A percentile compares a stretch with the other conserved stretches of the same genome.
Conservation (phyloP, 2,888 invertebrate species). For the Andrena praecox region DNA sequence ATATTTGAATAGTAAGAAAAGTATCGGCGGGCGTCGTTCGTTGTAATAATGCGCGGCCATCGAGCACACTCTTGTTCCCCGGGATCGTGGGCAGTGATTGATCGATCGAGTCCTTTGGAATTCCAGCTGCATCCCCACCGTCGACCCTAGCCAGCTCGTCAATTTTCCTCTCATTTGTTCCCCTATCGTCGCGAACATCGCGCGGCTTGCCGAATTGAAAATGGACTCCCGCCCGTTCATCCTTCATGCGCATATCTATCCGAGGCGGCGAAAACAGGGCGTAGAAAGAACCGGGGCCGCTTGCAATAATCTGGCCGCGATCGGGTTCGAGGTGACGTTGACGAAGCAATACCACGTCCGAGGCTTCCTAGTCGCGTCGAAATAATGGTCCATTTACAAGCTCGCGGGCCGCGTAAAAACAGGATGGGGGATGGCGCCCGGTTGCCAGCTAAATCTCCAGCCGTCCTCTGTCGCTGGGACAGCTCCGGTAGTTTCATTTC, state of each 20-base stretch:
- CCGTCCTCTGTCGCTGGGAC: constrained; percentile 37
- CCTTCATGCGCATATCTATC: too few relatives aligned
- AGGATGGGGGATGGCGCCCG: constrained; percentile 1
- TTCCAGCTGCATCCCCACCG: not conserved
- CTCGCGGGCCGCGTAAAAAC: constrained; percentile 45
- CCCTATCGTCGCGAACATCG: not conserved
- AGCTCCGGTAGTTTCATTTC: constrained; percentile 69
- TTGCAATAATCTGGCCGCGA: not conserved
- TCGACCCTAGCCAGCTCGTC: constrained; percentile 5
- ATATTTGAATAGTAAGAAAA: constrained; percentile 65
- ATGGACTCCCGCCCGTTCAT: too few relatives aligned
- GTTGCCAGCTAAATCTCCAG: constrained; percentile 42
- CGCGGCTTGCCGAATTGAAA: too few relatives aligned
- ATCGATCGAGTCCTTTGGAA: constrained; percentile 50
- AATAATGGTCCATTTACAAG: constrained; percentile 49
- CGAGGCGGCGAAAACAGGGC: too few relatives aligned
- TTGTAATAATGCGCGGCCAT: constrained; percentile 52
- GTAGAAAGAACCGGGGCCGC: too few relatives aligned
- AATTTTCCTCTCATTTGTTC: constrained; percentile 36
- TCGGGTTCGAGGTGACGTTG: constrained; percentile 22
- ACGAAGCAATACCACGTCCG: constrained; percentile 14
- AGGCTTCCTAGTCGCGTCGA: constrained; percentile 21
- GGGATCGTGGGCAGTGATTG: constrained; percentile 48
- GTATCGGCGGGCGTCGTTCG: constrained; percentile 52
- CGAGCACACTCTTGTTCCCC: constrained; percentile 15